phyloP scores from a whole-genome alignment of 2,113 vertebrate species.

The Sylvia atricapilla region DNA sequence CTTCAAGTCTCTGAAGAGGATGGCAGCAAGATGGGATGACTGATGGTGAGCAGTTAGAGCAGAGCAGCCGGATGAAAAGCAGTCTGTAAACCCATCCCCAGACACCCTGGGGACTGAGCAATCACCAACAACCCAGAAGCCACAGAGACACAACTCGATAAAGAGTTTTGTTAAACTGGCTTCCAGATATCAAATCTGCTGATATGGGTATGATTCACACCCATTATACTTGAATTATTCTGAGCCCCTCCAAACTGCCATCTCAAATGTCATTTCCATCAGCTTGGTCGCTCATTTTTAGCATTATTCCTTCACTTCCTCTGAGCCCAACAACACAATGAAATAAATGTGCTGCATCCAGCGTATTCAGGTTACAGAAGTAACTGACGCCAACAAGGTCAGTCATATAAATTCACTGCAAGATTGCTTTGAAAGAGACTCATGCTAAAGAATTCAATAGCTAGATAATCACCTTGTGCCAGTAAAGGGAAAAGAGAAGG shows the following conservation, averaged over 20 bases:
- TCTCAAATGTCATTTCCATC: background rate
- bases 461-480: background rate
- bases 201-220: background rate
- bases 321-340: rapidly evolving
- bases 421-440: background rate
- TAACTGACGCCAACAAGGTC: background rate
- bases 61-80: background rate
- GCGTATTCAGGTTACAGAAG: background rate
- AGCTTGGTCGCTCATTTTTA: background rate
- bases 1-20: background rate
- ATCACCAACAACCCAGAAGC: background rate
- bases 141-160: background rate
- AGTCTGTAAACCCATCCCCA: background rate
- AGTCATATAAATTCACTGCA: background rate
- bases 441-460: background rate
- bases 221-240: background rate
- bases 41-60: background rate
- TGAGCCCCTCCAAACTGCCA: background rate
- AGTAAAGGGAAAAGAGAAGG: background rate
- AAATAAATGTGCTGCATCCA: background rate
- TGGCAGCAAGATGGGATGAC: background rate
- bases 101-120: background rate
- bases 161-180: background rate
- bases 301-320: background rate
- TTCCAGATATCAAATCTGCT: constrained; percentile 1